These are phyloP conservation scores for Pangasius larnaudii DNA, from an alignment of 2,797 vertebrate species.

Conservation along the genomic window DNA sequence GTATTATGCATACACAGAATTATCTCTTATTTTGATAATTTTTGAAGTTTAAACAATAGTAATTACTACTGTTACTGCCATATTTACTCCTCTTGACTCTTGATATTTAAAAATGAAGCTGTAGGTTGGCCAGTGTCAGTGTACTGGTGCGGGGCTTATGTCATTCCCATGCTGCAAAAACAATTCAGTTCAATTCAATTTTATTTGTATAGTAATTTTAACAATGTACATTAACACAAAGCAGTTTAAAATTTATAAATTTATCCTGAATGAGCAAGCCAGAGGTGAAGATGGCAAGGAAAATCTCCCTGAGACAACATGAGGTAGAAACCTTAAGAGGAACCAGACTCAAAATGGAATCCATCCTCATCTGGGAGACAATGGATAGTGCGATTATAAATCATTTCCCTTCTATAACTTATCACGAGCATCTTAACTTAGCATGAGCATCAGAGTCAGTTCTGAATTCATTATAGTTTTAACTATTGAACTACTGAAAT, in stretches of 20 bases:
- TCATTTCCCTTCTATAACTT: background rate
- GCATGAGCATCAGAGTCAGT: background rate
- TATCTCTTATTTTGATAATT: background rate
- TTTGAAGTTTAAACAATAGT: background rate
- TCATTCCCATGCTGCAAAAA: background rate
- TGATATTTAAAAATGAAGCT: background rate
- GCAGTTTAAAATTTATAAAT: background rate
- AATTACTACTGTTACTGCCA: background rate
- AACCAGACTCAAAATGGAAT: too few species aligned
- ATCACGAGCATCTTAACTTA: too few species aligned
- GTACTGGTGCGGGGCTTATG: background rate
- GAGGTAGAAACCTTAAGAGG: background rate
- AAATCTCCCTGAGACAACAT: background rate
- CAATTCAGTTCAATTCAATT: background rate
- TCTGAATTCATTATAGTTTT: background rate
- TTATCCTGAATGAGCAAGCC: background rate
- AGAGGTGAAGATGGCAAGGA: background rate
- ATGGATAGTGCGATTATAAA: background rate
- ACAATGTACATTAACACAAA: background rate
- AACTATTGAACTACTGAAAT: background rate
- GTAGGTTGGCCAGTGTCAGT: background rate
- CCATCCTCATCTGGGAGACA: background rate
- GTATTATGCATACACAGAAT: too few species aligned
- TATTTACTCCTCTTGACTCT: too few species aligned
- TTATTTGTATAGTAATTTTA: background rate